These are phyloP conservation scores for Eucera pruinosa DNA, from an alignment of 2,888 invertebrate genomes.

Conservation along the genomic window DNA sequence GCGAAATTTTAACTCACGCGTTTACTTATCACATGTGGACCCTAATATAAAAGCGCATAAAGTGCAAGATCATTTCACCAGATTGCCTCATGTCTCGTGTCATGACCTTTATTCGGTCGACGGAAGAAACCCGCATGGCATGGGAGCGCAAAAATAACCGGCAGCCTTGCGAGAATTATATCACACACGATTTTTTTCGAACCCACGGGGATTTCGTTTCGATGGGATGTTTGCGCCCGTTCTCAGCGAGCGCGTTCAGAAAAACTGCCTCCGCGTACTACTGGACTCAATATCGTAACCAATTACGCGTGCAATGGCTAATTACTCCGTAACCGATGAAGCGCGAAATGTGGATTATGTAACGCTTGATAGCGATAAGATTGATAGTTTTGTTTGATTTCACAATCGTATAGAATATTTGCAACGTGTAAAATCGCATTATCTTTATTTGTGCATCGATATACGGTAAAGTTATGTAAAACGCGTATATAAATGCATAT, in stretches of 20 bases:
- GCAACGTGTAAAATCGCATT: too few species aligned
- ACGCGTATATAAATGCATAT: too few species aligned
- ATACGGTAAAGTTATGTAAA: conserved; percentile 11
- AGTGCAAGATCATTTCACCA: too few species aligned
- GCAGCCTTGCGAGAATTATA: background rate
- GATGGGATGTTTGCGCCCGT: background rate
- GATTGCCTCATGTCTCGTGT: too few species aligned
- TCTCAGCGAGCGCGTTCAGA: too few species aligned
- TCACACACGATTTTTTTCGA: background rate
- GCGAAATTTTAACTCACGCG: conserved; percentile 4
- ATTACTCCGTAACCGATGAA: conserved; percentile 10
- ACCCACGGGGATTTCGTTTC: background rate
- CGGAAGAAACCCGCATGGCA: background rate
- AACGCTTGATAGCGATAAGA: conserved; percentile 9
- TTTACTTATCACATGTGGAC: too few species aligned
- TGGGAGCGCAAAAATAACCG: conserved; percentile 10
- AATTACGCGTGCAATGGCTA: background rate
- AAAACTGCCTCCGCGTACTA: background rate
- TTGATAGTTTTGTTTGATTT: conserved; percentile 9
- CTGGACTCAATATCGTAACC: too few species aligned
- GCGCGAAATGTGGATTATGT: conserved; percentile 31
- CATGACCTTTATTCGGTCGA: background rate
- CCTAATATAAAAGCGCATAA: background rate
- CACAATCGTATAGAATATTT: background rate
- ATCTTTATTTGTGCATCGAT: background rate